Evolutionary conservation across 2,888 invertebrate species (phyloP).

Genomic region (Scaeva pyrastri): DNA sequence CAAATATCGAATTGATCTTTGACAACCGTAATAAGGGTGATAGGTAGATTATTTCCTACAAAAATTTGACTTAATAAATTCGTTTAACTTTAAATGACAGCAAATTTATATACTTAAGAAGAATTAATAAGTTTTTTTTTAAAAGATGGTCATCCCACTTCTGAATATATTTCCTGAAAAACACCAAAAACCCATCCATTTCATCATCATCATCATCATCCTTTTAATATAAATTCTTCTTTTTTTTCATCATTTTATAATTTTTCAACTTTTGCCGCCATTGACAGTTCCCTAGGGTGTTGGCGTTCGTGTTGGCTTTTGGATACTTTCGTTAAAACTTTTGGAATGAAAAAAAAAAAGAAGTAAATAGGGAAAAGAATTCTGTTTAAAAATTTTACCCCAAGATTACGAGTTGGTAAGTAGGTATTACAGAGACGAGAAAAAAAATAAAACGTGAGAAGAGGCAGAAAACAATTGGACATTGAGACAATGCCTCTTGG

Average conservation of each 20-base stretch:
- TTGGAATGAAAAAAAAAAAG: slow-evolving; percentile 19
- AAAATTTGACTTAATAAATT: no score
- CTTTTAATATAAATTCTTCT: neutral
- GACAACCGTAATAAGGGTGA: no score
- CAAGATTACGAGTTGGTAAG: slow-evolving; percentile 40
- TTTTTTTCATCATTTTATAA: neutral
- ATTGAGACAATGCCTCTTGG: slow-evolving; percentile 41
- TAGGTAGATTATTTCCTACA: no score
- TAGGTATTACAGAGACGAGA: neutral
- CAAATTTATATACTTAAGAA: no score
- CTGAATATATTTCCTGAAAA: neutral
- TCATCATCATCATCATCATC: neutral
- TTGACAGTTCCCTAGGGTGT: slow-evolving; percentile 48
- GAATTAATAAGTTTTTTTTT: neutral
- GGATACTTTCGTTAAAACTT: neutral
- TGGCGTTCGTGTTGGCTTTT: no score
- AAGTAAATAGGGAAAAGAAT: neutral
- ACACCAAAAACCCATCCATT: slow-evolving; percentile 5
- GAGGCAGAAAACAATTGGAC: slow-evolving; percentile 29
- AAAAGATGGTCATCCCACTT: neutral
- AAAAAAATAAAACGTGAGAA: slow-evolving; percentile 4
- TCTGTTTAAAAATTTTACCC: slow-evolving; percentile 29
- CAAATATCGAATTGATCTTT: no score
- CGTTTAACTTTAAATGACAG: no score
- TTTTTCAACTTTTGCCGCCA: slow-evolving; percentile 35